phyloP scores from a whole-genome alignment of 2,888 invertebrate genomes.

The Drosophila colorata region DNA sequence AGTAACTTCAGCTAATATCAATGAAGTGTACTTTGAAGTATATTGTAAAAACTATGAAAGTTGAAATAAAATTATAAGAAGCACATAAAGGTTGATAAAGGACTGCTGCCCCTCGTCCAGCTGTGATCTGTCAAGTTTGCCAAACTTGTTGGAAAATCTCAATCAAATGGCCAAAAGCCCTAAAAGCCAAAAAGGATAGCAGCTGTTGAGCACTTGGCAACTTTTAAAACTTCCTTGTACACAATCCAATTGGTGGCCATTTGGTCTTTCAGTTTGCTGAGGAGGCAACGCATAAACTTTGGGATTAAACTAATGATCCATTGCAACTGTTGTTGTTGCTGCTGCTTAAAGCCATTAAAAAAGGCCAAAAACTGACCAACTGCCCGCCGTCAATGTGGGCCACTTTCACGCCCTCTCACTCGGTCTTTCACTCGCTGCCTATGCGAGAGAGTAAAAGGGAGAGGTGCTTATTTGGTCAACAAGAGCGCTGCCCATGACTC shows the following conservation, averaged over 20 bases:
- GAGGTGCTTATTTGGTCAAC: conserved; percentile 37
- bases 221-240: conserved; percentile 1
- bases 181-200: conserved; percentile 32
- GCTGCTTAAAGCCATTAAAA: conserved; percentile 16
- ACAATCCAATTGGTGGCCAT: conserved; percentile 26
- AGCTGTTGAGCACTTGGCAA: conserved; percentile 28
- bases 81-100: background rate
- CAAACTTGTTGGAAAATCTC: conserved; percentile 28
- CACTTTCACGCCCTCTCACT: conserved; percentile 1
- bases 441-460: too few species aligned
- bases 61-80: background rate
- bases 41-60: background rate
- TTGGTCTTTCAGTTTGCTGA: conserved; percentile 5
- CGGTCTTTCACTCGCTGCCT: too few species aligned
- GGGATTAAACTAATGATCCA: conserved; percentile 50
- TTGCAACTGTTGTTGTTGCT: conserved; percentile 32
- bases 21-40: too few species aligned
- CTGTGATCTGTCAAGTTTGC: conserved; percentile 1
- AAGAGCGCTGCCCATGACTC: too few species aligned
- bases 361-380: conserved; percentile 22
- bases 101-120: conserved; percentile 1
- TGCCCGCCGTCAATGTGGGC: too few species aligned
- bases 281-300: conserved; percentile 15
- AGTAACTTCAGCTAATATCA: background rate
- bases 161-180: conserved; percentile 14